Percentiles rank a stretch among this genome's conserved stretches.
phyloP scores from a whole-genome alignment of 2,113 vertebrate genomes.

The Melierax canorus region DNA sequence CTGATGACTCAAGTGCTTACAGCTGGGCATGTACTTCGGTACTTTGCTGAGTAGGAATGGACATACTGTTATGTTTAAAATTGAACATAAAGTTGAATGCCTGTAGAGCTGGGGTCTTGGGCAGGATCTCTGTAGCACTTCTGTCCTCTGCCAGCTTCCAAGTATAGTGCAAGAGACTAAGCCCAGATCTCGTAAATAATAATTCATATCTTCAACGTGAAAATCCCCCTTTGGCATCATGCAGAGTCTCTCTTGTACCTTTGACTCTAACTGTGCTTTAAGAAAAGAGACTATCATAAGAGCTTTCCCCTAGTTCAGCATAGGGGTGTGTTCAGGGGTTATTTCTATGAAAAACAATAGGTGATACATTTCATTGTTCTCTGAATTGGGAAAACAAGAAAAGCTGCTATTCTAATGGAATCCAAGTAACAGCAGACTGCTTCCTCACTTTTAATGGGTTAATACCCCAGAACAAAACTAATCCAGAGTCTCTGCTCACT shows the following conservation, averaged over 20 bases:
- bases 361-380: neutral
- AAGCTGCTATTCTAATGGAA: neutral
- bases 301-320: neutral
- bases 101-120: neutral
- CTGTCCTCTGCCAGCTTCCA: neutral
- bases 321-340: neutral
- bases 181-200: neutral
- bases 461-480: neutral
- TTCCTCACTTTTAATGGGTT: neutral
- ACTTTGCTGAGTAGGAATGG: neutral
- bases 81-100: neutral
- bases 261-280: neutral
- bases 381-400: neutral
- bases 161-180: neutral
- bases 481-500: neutral
- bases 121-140: neutral
- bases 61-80: neutral
- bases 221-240: neutral
- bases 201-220: neutral
- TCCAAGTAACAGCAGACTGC: neutral
- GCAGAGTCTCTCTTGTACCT: neutral
- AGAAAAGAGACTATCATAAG: neutral
- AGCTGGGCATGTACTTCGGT: neutral
- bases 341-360: neutral
- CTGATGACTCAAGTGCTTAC: neutral